A percentile compares a stretch with the other conserved stretches of the same genome.
Conservation (phyloP, 2,797 vertebrate genomes). For the Linurgus olivaceus region DNA sequence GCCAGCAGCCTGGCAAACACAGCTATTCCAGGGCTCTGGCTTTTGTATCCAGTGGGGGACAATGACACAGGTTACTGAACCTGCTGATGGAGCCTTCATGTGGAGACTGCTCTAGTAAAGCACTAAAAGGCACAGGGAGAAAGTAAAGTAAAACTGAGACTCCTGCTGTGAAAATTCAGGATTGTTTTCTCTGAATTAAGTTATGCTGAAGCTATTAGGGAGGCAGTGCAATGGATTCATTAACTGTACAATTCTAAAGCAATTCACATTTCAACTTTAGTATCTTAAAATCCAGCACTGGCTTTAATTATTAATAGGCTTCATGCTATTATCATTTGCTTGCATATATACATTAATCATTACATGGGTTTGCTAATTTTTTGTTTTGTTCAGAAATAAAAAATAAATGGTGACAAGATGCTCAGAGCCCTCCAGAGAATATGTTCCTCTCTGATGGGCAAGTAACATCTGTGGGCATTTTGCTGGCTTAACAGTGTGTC, state of each 20-base stretch:
- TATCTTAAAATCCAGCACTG: not conserved
- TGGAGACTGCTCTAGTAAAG: not conserved
- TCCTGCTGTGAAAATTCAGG: not conserved
- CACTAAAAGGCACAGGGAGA: not conserved
- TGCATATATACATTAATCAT: slow-evolving; percentile 40
- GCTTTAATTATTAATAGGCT: slow-evolving; percentile 47
- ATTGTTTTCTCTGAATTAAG: slow-evolving; percentile 12
- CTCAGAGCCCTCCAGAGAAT: slow-evolving; percentile 40
- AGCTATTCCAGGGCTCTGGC: not conserved
- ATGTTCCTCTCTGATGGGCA: slow-evolving; percentile 62
- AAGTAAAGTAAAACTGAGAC: not conserved
- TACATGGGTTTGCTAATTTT: slow-evolving; percentile 21
- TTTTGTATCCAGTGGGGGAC: not conserved
- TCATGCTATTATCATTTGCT: slow-evolving; percentile 9
- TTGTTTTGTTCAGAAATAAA: slow-evolving; percentile 40
- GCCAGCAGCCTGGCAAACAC: not conserved
- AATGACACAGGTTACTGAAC: not conserved
- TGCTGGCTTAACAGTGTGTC: slow-evolving; percentile 53
- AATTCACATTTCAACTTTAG: slow-evolving; percentile 21
- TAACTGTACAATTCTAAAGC: slow-evolving; percentile 8
- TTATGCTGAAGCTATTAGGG: not conserved
- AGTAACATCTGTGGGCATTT: slow-evolving; percentile 67
- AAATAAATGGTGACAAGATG: slow-evolving; percentile 23
- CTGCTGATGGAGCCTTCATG: not conserved
- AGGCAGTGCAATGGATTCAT: not conserved